These are phyloP conservation scores for Chromobotia macracanthus DNA, from an alignment of 2,797 vertebrate genomes.

Conservation along the genomic window DNA sequence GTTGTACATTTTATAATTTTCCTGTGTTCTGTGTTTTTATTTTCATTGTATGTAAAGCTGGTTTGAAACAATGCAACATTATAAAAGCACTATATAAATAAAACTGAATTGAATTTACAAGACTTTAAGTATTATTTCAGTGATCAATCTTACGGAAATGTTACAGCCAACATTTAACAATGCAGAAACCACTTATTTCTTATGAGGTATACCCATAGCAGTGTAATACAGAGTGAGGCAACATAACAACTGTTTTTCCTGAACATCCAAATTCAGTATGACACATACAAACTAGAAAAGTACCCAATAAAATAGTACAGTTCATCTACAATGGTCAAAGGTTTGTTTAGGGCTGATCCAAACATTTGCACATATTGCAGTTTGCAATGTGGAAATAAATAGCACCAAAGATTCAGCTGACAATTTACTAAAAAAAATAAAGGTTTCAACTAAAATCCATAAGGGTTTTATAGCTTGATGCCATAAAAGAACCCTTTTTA, in stretches of 20 bases:
- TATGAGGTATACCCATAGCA: not conserved
- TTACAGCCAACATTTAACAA: not conserved
- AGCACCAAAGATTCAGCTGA: not conserved
- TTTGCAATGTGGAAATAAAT: not conserved
- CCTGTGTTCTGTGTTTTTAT: no score
- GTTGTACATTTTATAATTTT: no score
- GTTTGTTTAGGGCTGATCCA: not conserved
- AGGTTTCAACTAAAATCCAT: not conserved
- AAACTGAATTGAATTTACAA: no score
- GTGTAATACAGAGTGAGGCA: slow-evolving; percentile 5
- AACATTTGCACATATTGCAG: not conserved
- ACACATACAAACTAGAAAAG: not conserved
- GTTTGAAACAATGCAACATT: no score
- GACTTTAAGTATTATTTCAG: no score
- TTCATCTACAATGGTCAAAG: not conserved
- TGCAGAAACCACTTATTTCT: not conserved
- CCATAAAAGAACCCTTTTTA: not conserved
- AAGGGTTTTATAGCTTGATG: not conserved
- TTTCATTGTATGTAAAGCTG: no score
- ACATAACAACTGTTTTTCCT: not conserved
- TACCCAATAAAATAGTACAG: not conserved
- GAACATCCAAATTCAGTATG: not conserved
- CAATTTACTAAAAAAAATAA: not conserved
- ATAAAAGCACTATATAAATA: no score
- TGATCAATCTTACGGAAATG: no score